phyloP scores from a whole-genome alignment of 2,113 vertebrate genomes.

The Nicator chloris region DNA sequence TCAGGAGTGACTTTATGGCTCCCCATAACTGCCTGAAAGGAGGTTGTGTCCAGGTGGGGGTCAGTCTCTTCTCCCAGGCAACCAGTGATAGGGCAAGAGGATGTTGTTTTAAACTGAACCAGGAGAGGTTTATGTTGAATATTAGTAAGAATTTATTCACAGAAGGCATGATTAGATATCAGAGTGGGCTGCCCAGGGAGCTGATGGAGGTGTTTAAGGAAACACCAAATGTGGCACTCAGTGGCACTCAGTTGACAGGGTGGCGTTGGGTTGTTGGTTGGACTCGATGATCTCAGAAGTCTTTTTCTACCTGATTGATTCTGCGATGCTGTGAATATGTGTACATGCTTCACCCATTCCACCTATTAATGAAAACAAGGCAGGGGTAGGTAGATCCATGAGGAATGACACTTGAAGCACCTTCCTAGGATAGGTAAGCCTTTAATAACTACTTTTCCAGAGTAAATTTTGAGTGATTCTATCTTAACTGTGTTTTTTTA shows the following conservation, averaged over 20 bases:
- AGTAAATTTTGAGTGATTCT: neutral
- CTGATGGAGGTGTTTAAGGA: neutral
- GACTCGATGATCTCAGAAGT: fast-evolving
- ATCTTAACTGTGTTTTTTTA: neutral
- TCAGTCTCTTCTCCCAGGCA: neutral
- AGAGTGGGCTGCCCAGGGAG: neutral
- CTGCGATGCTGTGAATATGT: neutral
- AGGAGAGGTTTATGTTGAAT: neutral
- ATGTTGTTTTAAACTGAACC: neutral
- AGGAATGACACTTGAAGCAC: neutral
- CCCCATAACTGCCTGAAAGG: neutral
- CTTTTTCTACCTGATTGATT: neutral
- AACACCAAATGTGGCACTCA: neutral
- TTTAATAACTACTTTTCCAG: neutral
- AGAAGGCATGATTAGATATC: neutral
- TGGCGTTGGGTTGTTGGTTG: neutral
- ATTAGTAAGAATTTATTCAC: neutral
- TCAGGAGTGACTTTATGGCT: neutral
- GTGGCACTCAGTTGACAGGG: neutral
- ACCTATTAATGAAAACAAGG: neutral
- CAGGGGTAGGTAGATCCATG: neutral
- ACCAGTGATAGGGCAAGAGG: neutral
- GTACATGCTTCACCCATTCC: neutral
- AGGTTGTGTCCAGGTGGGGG: fast-evolving
- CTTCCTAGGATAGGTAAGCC: neutral